Conservation (phyloP, 1,140 invertebrate species). For the Andricus grossulariae region DNA sequence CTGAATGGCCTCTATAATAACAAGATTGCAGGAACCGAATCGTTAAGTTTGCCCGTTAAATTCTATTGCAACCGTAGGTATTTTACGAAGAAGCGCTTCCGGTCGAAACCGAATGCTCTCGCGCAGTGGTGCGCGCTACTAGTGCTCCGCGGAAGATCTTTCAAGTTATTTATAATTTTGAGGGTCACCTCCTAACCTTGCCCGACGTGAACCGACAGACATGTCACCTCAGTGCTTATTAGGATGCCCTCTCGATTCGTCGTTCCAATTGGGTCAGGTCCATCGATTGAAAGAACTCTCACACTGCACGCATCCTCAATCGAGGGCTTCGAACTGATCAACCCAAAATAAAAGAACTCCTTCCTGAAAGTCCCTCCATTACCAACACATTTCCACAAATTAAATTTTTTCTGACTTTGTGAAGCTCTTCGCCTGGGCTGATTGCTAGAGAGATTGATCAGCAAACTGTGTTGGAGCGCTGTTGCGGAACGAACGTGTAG, state of each 20-base stretch:
- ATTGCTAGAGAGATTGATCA: too few relatives aligned
- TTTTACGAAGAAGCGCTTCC: background rate
- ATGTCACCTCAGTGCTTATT: conserved; percentile 33
- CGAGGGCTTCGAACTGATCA: conserved; percentile 9
- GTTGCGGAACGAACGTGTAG: too few relatives aligned
- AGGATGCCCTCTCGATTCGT: conserved; percentile 25
- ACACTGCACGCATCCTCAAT: background rate
- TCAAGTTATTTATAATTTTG: conserved; percentile 52
- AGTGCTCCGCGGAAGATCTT: background rate
- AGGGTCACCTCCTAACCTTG: conserved; percentile 55
- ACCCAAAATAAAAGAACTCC: background rate
- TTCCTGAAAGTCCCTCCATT: background rate
- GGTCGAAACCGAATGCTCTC: background rate
- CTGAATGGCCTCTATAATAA: too few relatives aligned
- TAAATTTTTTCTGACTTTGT: too few relatives aligned
- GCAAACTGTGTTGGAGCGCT: too few relatives aligned
- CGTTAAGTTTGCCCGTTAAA: background rate
- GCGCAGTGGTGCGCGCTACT: background rate
- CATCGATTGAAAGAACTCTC: conserved; percentile 26
- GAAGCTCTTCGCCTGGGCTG: too few relatives aligned
- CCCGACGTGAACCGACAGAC: conserved; percentile 42
- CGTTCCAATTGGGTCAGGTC: conserved; percentile 52
- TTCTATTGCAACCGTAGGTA: background rate
- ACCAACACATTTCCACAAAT: too few relatives aligned
- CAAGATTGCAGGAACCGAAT: too few relatives aligned